Base-by-base conservation (phyloP, 2,113 vertebrate species). In the Forbesichthys agassizii region DNA sequence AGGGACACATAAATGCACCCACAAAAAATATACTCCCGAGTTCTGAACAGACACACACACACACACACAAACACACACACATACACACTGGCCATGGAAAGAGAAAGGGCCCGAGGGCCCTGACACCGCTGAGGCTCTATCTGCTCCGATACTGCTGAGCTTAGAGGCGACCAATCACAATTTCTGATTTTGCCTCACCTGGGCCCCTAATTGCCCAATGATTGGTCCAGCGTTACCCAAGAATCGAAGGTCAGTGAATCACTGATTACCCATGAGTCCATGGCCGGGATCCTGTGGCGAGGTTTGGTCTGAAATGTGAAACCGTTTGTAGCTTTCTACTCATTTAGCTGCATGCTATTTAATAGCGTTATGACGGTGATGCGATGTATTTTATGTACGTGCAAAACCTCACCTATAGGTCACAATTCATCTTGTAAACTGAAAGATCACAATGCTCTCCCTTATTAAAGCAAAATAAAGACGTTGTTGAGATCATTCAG, bases 181-280 rank as follows among this genome's bases (percentile, higher is more conserved):
- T 77, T 74, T 78, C 64, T 53, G 77, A 48, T 46, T 80, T 69
- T 80, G 60, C 64, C 85, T 86, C 83, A 88, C 87, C 87, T 87
- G 81, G 85, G 78, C 75, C 85, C 77, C 80, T 88, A 88, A 90
- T 89, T 88, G 80, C 81, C 74, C 73, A 65, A 84, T 70, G 81
- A 88, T 73, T 83, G 76, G 81, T 88, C 74, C 79, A 84, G 77
- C 86, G 84, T 77, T 89, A 51, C 72, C 70, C 53, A 58, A 57
- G 78, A 84, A 86, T 79, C 61, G 59, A 82, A 88, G 89, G 86
- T 91, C 82, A 84, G 64, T 69, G 82, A 87, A 85, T 91, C 73
- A 62, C 53, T 82, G 61, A 89, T 90, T 88, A 88, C 85, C 82
- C 79, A 33, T 8, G 82, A 84, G 86, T 81, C 79, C 59, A 53